A percentile compares a stretch with the other conserved stretches of the same genome.
phyloP scores from a whole-genome alignment of 2,888 invertebrate genomes.

The Tetanocera ferruginea region DNA sequence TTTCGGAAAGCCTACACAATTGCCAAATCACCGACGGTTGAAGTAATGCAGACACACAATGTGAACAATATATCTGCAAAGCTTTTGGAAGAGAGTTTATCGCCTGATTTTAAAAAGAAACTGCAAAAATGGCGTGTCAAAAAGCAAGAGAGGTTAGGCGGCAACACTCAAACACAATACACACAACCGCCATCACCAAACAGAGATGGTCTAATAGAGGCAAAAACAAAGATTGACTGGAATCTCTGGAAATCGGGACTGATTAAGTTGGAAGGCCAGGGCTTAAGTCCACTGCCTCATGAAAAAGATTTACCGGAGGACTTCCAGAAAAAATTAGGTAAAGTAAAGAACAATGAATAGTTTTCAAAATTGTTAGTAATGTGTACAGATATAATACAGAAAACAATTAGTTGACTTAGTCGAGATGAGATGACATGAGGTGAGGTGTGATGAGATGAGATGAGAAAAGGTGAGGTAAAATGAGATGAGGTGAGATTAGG shows the following conservation, averaged over 20 bases:
- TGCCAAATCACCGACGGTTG: conserved; percentile 52
- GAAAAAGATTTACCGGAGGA: conserved; percentile 83
- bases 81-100: conserved; percentile 77
- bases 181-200: conserved; percentile 46
- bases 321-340: conserved; percentile 84
- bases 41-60: conserved; percentile 54
- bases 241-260: conserved; percentile 74
- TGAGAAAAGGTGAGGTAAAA: too few species aligned
- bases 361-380: too few species aligned
- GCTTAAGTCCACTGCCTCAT: conserved; percentile 72
- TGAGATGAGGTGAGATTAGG: too few species aligned
- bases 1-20: conserved; percentile 44
- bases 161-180: conserved; percentile 54
- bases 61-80: conserved; percentile 60
- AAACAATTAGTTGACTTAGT: too few species aligned
- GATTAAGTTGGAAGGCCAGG: conserved; percentile 67
- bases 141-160: conserved; percentile 53
- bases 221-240: conserved; percentile 74
- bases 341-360: conserved; percentile 36
- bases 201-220: conserved; percentile 62
- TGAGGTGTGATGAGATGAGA: too few species aligned
- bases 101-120: conserved; percentile 86
- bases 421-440: too few species aligned
- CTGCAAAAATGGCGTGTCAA: conserved; percentile 87
- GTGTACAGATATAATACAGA: neutral